A percentile compares a stretch with the other conserved stretches of the same genome.
Conservation (phyloP, 2,113 vertebrate species). For the Trogon melanurus region DNA sequence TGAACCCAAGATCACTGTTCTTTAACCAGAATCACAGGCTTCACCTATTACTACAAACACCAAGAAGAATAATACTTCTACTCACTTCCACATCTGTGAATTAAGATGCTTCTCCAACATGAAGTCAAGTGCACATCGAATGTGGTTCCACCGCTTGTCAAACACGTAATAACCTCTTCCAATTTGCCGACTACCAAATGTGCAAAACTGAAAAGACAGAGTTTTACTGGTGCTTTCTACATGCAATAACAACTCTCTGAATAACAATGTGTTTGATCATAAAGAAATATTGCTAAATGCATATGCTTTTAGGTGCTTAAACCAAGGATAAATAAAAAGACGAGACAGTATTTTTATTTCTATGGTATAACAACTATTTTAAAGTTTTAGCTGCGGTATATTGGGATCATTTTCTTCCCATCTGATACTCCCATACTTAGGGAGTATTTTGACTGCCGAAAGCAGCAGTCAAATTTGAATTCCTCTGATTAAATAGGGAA, state of each 20-base stretch:
- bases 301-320: neutral
- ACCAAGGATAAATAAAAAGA: neutral
- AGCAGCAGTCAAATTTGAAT: neutral
- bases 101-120: constrained; percentile 99
- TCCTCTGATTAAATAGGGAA: neutral
- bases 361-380: neutral
- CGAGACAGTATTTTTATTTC: neutral
- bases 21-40: neutral
- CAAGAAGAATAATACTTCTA: neutral
- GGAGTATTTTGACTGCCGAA: neutral
- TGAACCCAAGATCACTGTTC: neutral
- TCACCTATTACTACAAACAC: neutral
- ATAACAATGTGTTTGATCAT: neutral
- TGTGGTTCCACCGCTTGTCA: constrained; percentile 93
- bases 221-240: neutral
- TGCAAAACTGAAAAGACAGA: constrained; percentile 88
- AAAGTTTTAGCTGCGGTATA: neutral
- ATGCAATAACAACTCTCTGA: neutral
- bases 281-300: neutral
- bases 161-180: constrained; percentile 94
- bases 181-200: constrained; percentile 94
- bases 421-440: neutral
- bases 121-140: constrained; percentile 89
- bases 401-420: neutral
- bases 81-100: constrained; percentile 98